phyloP scores from a whole-genome alignment of 2,888 invertebrate genomes.

The Drosophila neotestacea region DNA sequence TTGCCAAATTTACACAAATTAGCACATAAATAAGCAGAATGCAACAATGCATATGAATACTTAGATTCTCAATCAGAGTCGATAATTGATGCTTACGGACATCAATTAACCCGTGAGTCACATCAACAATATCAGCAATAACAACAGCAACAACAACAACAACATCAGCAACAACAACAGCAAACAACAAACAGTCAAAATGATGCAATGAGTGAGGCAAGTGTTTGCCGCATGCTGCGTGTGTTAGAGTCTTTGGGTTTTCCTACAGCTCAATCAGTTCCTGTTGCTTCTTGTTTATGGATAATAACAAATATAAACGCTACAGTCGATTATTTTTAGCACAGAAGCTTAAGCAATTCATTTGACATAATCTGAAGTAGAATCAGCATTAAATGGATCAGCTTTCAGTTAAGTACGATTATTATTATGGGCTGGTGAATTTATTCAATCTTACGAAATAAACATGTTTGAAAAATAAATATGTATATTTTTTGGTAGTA shows the following conservation, averaged over 20 bases:
- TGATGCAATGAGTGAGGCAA: constrained; percentile 32
- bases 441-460: constrained; percentile 16
- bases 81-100: constrained; percentile 60
- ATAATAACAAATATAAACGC: not conserved
- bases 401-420: not conserved
- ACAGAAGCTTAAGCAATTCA: not conserved
- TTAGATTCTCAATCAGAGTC: constrained; percentile 30
- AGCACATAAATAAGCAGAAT: constrained; percentile 47
- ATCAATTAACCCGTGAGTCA: constrained; percentile 58
- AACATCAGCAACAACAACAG: not conserved
- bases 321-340: constrained; percentile 1
- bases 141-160: constrained; percentile 4
- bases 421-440: not conserved
- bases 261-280: constrained; percentile 59
- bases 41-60: constrained; percentile 18
- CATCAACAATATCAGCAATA: constrained; percentile 2
- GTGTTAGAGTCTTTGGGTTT: constrained; percentile 51
- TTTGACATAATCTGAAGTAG: not conserved
- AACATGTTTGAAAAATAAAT: constrained; percentile 24
- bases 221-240: constrained; percentile 30
- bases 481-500: constrained; percentile 14
- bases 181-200: constrained; percentile 3
- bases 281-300: constrained; percentile 41
- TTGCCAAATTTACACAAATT: constrained; percentile 65
- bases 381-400: constrained; percentile 9